A percentile compares a stretch with the other conserved stretches of the same genome.
phyloP scores from a whole-genome alignment of 2,797 vertebrate species.

The Eutrigla gurnardus region DNA sequence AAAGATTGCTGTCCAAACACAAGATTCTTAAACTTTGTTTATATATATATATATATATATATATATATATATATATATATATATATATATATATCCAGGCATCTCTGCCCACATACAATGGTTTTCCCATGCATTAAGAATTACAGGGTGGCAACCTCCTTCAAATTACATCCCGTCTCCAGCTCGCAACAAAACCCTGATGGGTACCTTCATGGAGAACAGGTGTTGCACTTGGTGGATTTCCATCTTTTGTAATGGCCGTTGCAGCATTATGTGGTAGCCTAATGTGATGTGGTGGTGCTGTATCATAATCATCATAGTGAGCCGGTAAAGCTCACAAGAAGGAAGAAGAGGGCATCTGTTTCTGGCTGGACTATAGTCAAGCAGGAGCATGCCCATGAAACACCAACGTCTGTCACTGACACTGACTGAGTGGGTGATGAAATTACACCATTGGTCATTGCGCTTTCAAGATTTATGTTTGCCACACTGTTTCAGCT shows the following conservation, averaged over 20 bases:
- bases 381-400: too few species aligned
- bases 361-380: not conserved
- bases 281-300: too few species aligned
- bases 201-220: not conserved
- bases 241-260: not conserved
- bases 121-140: not conserved
- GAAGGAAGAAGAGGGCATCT: not conserved
- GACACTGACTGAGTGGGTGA: too few species aligned
- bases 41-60: too few species aligned
- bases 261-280: not conserved
- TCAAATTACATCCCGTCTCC: too few species aligned
- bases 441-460: too few species aligned
- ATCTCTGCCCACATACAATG: conserved; percentile 21
- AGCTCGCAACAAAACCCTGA: too few species aligned
- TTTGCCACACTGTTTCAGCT: too few species aligned
- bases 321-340: not conserved
- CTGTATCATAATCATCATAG: not conserved
- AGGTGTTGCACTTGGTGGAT: not conserved
- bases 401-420: not conserved
- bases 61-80: too few species aligned
- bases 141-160: not conserved
- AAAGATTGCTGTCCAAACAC: conserved; percentile 54
- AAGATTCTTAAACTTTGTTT: conserved; percentile 20
- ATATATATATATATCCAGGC: conserved; percentile 21
- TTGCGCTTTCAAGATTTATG: too few species aligned